A percentile compares a stretch with the other conserved stretches of the same genome.
Conservation (phyloP, 2,797 vertebrate genomes). For the Pipistrellus pipistrellus region DNA sequence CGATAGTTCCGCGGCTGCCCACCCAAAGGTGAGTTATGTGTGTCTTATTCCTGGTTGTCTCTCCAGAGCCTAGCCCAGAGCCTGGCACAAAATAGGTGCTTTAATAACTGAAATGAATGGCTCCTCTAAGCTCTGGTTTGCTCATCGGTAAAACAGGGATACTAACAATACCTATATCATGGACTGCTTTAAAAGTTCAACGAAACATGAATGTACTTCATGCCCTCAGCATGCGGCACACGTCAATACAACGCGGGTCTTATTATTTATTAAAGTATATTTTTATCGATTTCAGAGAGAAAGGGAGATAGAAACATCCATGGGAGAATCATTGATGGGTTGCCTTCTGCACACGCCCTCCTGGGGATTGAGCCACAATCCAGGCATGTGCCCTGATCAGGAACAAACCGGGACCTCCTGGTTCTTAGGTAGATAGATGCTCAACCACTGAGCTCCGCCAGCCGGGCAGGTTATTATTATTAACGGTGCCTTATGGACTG, state of each 20-base stretch:
- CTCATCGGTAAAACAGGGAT: background rate
- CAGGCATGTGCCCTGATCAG: too few relatives aligned
- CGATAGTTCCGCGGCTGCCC: background rate
- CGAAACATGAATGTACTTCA: background rate
- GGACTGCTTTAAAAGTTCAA: background rate
- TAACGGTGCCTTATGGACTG: background rate
- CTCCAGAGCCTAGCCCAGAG: background rate
- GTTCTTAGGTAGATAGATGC: too few relatives aligned
- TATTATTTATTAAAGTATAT: background rate
- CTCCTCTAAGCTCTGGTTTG: background rate
- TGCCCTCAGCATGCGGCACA: background rate
- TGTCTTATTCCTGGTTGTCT: background rate
- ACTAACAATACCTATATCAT: background rate
- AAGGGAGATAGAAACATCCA: too few relatives aligned
- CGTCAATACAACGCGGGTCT: background rate
- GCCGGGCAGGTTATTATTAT: background rate
- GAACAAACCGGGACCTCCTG: too few relatives aligned
- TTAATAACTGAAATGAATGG: constrained; percentile 12
- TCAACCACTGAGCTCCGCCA: too few relatives aligned
- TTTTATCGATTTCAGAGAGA: too few relatives aligned
- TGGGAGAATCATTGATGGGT: too few relatives aligned
- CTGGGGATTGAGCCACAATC: too few relatives aligned
- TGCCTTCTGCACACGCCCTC: too few relatives aligned
- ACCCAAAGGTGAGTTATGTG: background rate
- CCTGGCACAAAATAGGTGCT: background rate